Evolutionary conservation across 2,888 invertebrate species (phyloP).

Genomic region (Phytoseiulus persimilis): DNA sequence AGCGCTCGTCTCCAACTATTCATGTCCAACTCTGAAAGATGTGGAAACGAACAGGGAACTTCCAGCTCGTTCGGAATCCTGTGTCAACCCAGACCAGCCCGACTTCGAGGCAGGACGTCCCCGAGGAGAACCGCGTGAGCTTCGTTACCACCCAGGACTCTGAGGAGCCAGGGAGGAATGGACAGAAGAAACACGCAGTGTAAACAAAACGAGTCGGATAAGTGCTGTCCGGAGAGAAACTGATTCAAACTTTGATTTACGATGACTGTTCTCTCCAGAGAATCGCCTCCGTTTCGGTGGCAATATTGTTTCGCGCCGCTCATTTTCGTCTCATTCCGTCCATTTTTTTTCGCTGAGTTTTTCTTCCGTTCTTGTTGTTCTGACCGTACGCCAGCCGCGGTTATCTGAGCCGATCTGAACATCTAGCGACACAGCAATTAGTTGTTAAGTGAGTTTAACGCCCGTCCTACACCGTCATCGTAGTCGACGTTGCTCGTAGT

Average conservation of each 20-base stretch:
- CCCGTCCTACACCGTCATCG: neutral
- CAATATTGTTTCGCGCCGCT: neutral
- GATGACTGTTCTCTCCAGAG: neutral
- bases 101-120: too few species aligned
- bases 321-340: neutral
- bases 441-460: constrained; percentile 5
- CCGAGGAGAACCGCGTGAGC: too few species aligned
- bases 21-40: neutral
- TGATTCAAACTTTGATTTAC: neutral
- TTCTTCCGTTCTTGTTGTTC: neutral
- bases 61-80: too few species aligned
- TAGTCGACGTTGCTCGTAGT: too few species aligned
- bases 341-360: neutral
- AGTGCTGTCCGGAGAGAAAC: neutral
- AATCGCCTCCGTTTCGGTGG: neutral
- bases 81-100: too few species aligned
- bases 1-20: too few species aligned
- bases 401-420: neutral
- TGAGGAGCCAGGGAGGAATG: too few species aligned
- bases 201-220: too few species aligned
- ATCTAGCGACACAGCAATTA: neutral
- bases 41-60: too few species aligned
- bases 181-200: too few species aligned
- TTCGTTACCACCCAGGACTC: too few species aligned
- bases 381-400: neutral